Conservation (phyloP, 2,113 vertebrate species). For the Gallinago paraguaiae region DNA sequence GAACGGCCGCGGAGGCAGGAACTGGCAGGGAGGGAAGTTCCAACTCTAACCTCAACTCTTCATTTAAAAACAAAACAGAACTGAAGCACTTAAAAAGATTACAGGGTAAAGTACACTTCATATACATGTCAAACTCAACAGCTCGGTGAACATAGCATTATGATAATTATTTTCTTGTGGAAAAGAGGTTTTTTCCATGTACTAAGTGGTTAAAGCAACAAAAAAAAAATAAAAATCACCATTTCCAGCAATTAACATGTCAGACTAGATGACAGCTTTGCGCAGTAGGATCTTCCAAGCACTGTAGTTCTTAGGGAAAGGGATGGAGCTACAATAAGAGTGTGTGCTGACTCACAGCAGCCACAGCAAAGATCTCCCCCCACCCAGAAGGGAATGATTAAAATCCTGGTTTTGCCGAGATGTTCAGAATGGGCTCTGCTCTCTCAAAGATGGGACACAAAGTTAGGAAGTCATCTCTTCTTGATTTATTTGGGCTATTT, state of each 20-base stretch:
- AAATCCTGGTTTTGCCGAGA: background rate
- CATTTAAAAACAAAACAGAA: background rate
- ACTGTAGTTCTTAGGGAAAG: background rate
- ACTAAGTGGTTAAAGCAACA: background rate
- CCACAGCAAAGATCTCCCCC: background rate
- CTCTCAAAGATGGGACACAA: background rate
- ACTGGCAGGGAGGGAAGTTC: background rate
- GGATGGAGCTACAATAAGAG: fast-evolving
- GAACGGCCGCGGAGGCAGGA: background rate
- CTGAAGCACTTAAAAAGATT: background rate
- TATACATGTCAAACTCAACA: background rate
- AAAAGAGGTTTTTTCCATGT: background rate
- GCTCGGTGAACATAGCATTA: background rate
- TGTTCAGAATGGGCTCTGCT: background rate
- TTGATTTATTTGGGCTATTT: background rate
- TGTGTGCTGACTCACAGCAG: background rate
- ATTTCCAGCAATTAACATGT: background rate
- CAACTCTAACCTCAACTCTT: background rate
- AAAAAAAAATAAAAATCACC: background rate
- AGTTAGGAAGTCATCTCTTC: background rate
- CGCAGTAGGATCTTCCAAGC: background rate
- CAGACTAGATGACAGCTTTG: background rate
- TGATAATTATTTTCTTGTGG: background rate
- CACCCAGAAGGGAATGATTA: background rate
- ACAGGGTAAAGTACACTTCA: background rate